Percentiles rank a stretch among this genome's conserved stretches.
phyloP scores from a whole-genome alignment of 2,113 vertebrate genomes.

The Seriola dumerili region DNA sequence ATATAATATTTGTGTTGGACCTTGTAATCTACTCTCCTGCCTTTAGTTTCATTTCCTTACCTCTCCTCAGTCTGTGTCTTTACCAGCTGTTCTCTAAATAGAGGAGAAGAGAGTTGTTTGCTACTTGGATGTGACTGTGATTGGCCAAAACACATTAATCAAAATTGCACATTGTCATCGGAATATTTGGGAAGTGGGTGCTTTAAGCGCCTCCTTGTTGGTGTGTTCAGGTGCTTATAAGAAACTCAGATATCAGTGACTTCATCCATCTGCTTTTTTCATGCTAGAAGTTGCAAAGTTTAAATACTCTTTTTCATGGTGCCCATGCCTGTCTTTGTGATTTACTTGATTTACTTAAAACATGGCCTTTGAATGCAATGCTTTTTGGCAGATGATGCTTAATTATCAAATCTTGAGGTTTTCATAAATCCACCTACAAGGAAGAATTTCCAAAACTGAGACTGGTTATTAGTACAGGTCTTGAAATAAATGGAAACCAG shows the following conservation, averaged over 20 bases:
- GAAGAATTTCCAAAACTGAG: not conserved
- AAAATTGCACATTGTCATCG: not conserved
- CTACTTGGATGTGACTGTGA: not conserved
- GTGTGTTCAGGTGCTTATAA: not conserved
- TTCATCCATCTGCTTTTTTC: too few relatives aligned
- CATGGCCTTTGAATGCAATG: too few relatives aligned
- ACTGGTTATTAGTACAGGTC: too few relatives aligned
- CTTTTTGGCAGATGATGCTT: not conserved
- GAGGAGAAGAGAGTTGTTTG: too few relatives aligned
- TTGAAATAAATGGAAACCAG: too few relatives aligned
- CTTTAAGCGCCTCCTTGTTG: not conserved
- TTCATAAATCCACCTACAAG: not conserved
- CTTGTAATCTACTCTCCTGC: too few relatives aligned
- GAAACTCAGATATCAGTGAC: not conserved
- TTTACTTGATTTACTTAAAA: conserved; percentile 1
- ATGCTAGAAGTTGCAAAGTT: not conserved
- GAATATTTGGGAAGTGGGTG: not conserved
- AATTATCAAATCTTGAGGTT: not conserved
- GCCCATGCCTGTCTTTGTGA: not conserved
- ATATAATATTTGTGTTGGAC: too few relatives aligned
- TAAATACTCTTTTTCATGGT: not conserved
- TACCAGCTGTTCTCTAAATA: not conserved
- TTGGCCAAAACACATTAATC: not conserved
- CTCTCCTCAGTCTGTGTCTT: too few relatives aligned
- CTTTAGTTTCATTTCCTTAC: too few relatives aligned